Conservation (phyloP, 1,140 invertebrate genomes). For the Leptestheria dahalacensis region DNA sequence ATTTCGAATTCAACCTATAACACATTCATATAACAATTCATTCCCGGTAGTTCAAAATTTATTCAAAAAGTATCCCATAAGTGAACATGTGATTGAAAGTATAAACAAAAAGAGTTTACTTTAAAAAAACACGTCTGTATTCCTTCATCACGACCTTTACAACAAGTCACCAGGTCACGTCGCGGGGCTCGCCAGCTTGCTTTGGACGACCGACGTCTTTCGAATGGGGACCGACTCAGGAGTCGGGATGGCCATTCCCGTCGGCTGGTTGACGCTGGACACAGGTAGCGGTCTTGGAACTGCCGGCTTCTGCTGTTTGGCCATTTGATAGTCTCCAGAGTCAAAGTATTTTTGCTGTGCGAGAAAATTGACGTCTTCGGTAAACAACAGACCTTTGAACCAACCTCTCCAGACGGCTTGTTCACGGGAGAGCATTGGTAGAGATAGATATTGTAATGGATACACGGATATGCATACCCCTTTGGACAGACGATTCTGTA, state of each 20-base stretch:
- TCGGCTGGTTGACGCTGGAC: slow-evolving; percentile 39
- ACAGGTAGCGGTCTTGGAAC: slow-evolving; percentile 23
- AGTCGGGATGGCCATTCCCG: slow-evolving; percentile 87
- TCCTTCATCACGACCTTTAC: no score
- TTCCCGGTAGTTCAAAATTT: no score
- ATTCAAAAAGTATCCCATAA: no score
- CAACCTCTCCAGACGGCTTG: no score
- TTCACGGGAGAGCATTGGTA: no score
- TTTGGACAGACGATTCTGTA: slow-evolving; percentile 86
- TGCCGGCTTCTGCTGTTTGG: slow-evolving; percentile 62
- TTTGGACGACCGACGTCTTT: slow-evolving; percentile 80
- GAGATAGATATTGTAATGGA: not conserved
- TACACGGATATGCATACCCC: slow-evolving; percentile 43
- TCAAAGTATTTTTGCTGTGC: slow-evolving; percentile 98
- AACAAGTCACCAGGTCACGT: slow-evolving; percentile 9
- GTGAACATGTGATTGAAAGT: no score
- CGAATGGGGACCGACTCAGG: slow-evolving; percentile 76
- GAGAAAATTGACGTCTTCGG: no score
- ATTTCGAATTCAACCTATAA: no score
- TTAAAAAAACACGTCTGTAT: no score
- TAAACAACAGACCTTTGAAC: slow-evolving; percentile 25
- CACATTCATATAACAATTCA: no score
- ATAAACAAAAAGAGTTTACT: no score
- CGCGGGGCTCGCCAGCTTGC: slow-evolving; percentile 28
- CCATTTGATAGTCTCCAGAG: slow-evolving; percentile 98